Evolutionary conservation across 2,888 invertebrate species (phyloP).

Genomic region (Hydropsyche betteni): DNA sequence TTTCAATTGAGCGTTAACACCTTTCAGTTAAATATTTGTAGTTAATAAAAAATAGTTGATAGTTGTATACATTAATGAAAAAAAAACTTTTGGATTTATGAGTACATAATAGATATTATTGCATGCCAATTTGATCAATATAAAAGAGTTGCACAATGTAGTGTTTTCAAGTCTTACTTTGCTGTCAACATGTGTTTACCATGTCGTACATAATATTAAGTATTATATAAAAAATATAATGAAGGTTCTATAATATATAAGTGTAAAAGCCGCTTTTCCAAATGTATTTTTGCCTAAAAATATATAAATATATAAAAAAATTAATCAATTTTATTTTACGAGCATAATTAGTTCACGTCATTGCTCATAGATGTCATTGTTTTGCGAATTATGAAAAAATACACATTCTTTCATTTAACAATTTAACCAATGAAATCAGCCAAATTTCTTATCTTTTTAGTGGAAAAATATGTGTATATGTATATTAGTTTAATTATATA

Average conservation of each 20-base stretch:
- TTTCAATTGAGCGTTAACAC: too few species aligned
- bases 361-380: constrained; percentile 12
- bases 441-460: background rate
- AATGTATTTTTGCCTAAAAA: too few species aligned
- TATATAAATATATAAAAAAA: too few species aligned
- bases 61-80: constrained; percentile 16
- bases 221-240: constrained; percentile 13
- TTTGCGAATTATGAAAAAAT: background rate
- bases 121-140: constrained; percentile 52
- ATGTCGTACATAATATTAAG: constrained; percentile 38
- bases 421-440: constrained; percentile 7
- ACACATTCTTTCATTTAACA: background rate
- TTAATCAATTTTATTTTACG: too few species aligned
- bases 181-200: constrained; percentile 41
- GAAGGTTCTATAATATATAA: constrained; percentile 18
- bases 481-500: constrained; percentile 17
- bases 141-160: constrained; percentile 44
- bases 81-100: constrained; percentile 43
- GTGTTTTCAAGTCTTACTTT: constrained; percentile 50
- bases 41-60: background rate
- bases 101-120: constrained; percentile 53
- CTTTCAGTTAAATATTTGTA: too few species aligned
- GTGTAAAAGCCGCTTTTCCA: background rate
- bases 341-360: background rate
- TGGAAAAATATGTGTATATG: constrained; percentile 7